phyloP scores from a whole-genome alignment of 2,888 invertebrate species.

The Oithona nana region DNA sequence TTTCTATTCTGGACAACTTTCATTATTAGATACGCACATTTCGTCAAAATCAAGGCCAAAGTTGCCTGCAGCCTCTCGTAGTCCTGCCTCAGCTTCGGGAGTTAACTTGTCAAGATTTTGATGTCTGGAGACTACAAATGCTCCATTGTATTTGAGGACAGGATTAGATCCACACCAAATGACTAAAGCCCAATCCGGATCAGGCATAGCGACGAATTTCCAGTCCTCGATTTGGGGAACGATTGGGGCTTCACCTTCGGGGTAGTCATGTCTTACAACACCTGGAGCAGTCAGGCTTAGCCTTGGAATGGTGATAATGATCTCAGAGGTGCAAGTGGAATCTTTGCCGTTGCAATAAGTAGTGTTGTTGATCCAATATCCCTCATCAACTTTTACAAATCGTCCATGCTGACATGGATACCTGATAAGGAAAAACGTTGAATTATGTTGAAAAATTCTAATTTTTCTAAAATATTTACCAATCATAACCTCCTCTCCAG shows the following conservation, averaged over 20 bases:
- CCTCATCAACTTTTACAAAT: not conserved
- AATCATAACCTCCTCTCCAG: conserved; percentile 7
- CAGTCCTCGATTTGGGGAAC: conserved; percentile 3
- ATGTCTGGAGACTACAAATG: not conserved
- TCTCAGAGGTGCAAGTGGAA: not conserved
- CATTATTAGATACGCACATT: not conserved
- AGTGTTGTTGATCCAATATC: conserved; percentile 5
- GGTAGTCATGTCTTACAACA: not conserved
- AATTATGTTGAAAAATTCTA: no score
- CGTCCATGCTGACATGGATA: conserved; percentile 7
- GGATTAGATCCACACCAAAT: conserved; percentile 5
- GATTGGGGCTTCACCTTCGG: not conserved
- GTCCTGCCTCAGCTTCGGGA: not conserved
- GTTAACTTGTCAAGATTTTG: not conserved
- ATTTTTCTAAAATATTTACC: not conserved
- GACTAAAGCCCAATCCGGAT: not conserved
- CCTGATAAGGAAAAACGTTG: not conserved
- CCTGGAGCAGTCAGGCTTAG: not conserved
- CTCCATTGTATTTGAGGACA: conserved; percentile 1
- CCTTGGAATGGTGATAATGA: conserved; percentile 1
- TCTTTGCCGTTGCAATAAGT: not conserved
- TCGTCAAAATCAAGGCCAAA: not conserved
- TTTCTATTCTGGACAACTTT: not conserved
- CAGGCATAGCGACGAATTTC: not conserved
- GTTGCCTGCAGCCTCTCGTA: not conserved